Percentiles rank a stretch among this genome's conserved stretches.
These are phyloP conservation scores for Cyclophora punctaria DNA, from an alignment of 2,888 invertebrate genomes.

Conservation along the genomic window DNA sequence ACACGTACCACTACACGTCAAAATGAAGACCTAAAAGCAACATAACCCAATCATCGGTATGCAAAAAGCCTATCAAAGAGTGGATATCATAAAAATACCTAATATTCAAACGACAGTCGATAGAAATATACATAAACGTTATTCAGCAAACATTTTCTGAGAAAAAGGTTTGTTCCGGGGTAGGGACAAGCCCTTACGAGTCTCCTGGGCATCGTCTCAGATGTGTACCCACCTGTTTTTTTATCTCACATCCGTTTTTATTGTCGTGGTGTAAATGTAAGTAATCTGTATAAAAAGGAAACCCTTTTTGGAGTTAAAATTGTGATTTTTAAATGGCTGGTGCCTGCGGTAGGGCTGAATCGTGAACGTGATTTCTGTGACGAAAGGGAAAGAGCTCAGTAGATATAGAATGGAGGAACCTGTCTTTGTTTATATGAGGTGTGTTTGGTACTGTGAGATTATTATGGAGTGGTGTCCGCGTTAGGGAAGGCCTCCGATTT, in stretches of 20 bases:
- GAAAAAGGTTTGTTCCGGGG: slow-evolving; percentile 39
- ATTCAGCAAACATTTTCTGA: slow-evolving; percentile 23
- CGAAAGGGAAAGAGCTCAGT: too few species aligned
- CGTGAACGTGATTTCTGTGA: too few species aligned
- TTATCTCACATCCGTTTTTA: slow-evolving; percentile 39
- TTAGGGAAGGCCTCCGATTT: too few species aligned
- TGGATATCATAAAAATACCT: slow-evolving; percentile 17
- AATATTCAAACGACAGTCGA: slow-evolving; percentile 13
- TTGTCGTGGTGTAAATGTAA: slow-evolving; percentile 27
- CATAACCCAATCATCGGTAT: slow-evolving; percentile 7
- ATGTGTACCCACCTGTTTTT: slow-evolving; percentile 44
- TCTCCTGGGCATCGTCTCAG: slow-evolving; percentile 41
- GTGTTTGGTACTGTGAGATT: too few species aligned
- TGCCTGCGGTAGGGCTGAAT: too few species aligned
- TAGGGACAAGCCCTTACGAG: slow-evolving; percentile 41
- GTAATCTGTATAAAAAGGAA: slow-evolving; percentile 17
- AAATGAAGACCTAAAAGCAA: too few species aligned
- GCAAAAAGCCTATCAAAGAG: slow-evolving; percentile 17
- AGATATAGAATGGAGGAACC: too few species aligned
- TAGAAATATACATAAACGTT: slow-evolving; percentile 16
- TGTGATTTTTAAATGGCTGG: not conserved
- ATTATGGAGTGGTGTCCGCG: too few species aligned
- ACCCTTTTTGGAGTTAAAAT: not conserved
- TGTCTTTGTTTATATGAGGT: too few species aligned
- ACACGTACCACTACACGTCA: too few species aligned